Conservation (phyloP, 2,888 invertebrate genomes). For the Meiosimyza platycephala region DNA sequence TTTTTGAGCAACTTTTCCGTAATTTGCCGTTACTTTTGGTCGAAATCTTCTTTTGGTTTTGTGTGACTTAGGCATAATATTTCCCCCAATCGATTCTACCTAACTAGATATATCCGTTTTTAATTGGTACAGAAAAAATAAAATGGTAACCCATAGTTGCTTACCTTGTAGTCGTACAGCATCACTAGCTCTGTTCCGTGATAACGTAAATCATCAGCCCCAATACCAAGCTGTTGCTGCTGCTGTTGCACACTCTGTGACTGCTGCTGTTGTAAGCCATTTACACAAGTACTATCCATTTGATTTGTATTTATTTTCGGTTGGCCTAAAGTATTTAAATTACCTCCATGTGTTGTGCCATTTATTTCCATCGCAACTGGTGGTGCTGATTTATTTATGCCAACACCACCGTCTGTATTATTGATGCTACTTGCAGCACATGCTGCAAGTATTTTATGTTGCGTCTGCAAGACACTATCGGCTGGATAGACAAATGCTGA, state of each 20-base stretch:
- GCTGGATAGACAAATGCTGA: conserved; percentile 94
- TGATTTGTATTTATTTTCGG: conserved; percentile 34
- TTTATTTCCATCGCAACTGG: conserved; percentile 31
- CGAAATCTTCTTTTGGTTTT: no score
- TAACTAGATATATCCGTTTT: no score
- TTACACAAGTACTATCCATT: conserved; percentile 35
- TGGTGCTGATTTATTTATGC: conserved; percentile 17
- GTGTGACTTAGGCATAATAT: no score
- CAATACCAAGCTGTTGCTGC: conserved; percentile 57
- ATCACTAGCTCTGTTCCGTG: conserved; percentile 93
- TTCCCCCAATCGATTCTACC: no score
- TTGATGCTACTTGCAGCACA: conserved; percentile 1
- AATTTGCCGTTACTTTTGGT: no score
- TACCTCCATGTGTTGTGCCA: conserved; percentile 41
- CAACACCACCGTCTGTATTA: not conserved
- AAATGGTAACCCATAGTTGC: not conserved
- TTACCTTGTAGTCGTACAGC: conserved; percentile 92
- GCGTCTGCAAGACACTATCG: conserved; percentile 76
- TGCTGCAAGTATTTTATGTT: conserved; percentile 45
- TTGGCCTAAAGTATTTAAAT: conserved; percentile 47
- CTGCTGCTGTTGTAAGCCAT: conserved; percentile 45
- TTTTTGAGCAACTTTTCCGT: no score
- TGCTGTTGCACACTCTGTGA: conserved; percentile 46
- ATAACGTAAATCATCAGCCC: conserved; percentile 77
- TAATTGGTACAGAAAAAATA: no score